Evolutionary conservation across 2,888 invertebrate genomes (phyloP).

Genomic region (Morinoia aosen): DNA sequence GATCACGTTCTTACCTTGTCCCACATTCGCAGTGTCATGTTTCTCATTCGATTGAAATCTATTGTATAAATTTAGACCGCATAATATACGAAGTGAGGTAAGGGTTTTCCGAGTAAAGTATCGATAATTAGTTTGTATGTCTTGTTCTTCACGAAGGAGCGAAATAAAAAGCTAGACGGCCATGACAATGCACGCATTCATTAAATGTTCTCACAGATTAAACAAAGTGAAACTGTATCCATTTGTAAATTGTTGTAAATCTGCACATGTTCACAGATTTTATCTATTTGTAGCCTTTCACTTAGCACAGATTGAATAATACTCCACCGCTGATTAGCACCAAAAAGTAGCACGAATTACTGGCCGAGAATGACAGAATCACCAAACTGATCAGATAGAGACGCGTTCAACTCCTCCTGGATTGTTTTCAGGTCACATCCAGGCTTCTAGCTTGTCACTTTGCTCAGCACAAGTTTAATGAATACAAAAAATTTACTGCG

Average conservation of each 20-base stretch:
- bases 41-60: background rate
- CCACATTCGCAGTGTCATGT: background rate
- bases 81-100: background rate
- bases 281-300: background rate
- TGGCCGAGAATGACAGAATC: background rate
- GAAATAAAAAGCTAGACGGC: background rate
- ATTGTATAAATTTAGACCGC: background rate
- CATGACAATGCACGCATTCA: background rate
- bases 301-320: background rate
- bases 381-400: background rate
- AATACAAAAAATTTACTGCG: background rate
- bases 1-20: background rate
- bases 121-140: background rate
- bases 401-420: background rate
- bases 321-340: background rate
- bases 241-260: background rate
- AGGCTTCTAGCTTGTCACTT: background rate
- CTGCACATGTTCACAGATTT: background rate
- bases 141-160: background rate
- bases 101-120: background rate
- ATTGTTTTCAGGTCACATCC: background rate
- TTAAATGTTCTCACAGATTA: background rate
- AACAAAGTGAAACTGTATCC: background rate
- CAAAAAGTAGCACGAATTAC: background rate
- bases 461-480: background rate